These are phyloP conservation scores for Bungarus multicinctus DNA, from an alignment of 2,113 vertebrate species.

Conservation along the genomic window DNA sequence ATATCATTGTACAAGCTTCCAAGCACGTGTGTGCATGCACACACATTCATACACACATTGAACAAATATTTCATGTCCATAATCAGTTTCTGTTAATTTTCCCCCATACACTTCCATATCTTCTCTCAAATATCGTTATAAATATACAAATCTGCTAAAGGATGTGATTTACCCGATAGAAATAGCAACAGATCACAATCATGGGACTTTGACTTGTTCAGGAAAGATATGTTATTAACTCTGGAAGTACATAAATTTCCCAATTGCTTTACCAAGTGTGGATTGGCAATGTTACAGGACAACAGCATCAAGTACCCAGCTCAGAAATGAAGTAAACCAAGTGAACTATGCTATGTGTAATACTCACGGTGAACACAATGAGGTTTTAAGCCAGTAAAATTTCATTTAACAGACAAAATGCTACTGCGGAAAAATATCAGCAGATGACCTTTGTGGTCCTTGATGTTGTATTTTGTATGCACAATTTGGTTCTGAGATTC, in stretches of 20 bases:
- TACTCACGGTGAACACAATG: neutral
- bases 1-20: neutral
- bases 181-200: neutral
- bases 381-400: neutral
- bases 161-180: neutral
- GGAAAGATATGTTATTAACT: neutral
- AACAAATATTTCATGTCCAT: neutral
- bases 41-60: neutral
- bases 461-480: neutral
- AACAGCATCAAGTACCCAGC: neutral
- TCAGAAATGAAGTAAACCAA: neutral
- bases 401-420: neutral
- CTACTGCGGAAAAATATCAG: neutral
- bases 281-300: neutral
- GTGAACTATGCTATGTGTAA: neutral
- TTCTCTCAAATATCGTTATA: neutral
- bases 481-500: neutral
- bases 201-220: neutral
- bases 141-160: neutral
- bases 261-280: constrained; percentile 36
- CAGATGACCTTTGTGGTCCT: neutral
- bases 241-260: neutral
- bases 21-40: neutral
- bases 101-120: neutral
- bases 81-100: neutral